phyloP scores from a whole-genome alignment of 2,797 vertebrate species.

The Tragopan temminckii region DNA sequence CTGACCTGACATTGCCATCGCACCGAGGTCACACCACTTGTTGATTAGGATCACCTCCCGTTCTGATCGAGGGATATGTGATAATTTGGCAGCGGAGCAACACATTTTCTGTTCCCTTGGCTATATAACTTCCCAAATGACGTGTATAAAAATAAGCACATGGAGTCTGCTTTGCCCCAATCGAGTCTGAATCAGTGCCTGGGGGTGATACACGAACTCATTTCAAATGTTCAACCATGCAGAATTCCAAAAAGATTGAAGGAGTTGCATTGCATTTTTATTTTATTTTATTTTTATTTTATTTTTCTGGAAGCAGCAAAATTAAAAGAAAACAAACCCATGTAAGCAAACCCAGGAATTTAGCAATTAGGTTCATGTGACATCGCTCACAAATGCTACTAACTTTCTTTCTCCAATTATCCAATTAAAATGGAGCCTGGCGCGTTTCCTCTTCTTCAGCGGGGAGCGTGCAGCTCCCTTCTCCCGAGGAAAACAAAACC shows the following conservation, averaged over 20 bases:
- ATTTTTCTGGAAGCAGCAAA: slow-evolving; percentile 49
- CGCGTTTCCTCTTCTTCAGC: not conserved
- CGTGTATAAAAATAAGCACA: slow-evolving; percentile 94
- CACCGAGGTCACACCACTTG: slow-evolving; percentile 89
- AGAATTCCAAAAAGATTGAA: slow-evolving; percentile 86
- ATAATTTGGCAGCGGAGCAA: slow-evolving; percentile 82
- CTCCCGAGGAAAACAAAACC: not conserved
- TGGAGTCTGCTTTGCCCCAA: slow-evolving; percentile 93
- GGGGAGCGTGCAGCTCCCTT: not conserved
- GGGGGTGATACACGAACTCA: slow-evolving; percentile 92
- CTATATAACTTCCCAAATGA: slow-evolving; percentile 90
- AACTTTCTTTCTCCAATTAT: slow-evolving; percentile 57
- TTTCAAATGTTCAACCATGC: slow-evolving; percentile 95
- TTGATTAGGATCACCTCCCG: slow-evolving; percentile 88
- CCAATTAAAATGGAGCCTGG: not conserved
- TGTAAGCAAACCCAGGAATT: slow-evolving; percentile 66
- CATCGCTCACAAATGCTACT: slow-evolving; percentile 5
- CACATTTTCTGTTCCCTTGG: slow-evolving; percentile 86
- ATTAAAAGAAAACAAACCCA: slow-evolving; percentile 75
- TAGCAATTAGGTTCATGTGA: slow-evolving; percentile 46
- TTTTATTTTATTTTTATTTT: not conserved
- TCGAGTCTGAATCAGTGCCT: slow-evolving; percentile 94
- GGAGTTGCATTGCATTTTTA: slow-evolving; percentile 74
- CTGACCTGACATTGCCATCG: slow-evolving; percentile 81
- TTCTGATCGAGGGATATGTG: slow-evolving; percentile 82